phyloP scores from a whole-genome alignment of 2,113 vertebrate genomes.

The Campylorhamphus procurvoides region DNA sequence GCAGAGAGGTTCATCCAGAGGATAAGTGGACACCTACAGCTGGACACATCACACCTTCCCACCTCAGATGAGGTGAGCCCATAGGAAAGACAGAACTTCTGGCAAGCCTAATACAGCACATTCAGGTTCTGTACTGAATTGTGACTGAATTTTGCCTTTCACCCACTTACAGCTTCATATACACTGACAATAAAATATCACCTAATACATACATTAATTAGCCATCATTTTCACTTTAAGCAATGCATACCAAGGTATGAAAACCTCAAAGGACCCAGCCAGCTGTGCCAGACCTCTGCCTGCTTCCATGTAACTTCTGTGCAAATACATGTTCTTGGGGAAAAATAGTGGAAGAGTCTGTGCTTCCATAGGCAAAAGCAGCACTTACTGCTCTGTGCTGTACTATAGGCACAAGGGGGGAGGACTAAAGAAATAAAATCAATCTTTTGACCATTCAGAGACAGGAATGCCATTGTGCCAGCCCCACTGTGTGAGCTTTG shows the following conservation, averaged over 20 bases:
- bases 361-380: background rate
- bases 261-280: background rate
- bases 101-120: background rate
- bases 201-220: too few relatives aligned
- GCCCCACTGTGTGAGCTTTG: slow-evolving; percentile 75
- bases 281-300: background rate
- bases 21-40: background rate
- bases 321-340: background rate
- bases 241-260: too few relatives aligned
- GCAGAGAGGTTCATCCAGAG: background rate
- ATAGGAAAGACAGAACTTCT: background rate
- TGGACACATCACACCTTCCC: background rate
- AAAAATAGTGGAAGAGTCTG: background rate
- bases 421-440: background rate
- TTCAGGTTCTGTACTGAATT: background rate
- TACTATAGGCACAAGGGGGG: background rate
- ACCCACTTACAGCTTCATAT: background rate
- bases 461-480: slow-evolving; percentile 77
- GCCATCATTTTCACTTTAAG: background rate
- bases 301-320: background rate
- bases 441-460: slow-evolving; percentile 64
- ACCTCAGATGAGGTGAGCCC: background rate
- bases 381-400: slow-evolving; percentile 35
- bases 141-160: background rate
- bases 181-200: background rate